These are phyloP conservation scores for Pogonus chalceus DNA, from an alignment of 1,140 invertebrate genomes.

Conservation along the genomic window DNA sequence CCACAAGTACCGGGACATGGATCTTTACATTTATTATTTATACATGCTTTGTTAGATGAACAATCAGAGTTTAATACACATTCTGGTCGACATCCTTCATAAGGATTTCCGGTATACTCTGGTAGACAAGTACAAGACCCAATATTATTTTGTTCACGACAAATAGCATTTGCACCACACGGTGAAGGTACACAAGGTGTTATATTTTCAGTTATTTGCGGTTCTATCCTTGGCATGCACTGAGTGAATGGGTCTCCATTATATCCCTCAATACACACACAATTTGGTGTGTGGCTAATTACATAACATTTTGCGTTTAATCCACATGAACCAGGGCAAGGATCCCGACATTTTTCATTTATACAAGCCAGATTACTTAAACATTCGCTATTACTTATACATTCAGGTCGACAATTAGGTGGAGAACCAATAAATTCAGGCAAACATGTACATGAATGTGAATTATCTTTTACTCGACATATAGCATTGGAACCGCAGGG, in stretches of 20 bases:
- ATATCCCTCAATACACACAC: constrained; percentile 39
- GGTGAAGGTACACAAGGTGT: constrained; percentile 57
- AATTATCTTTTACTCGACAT: constrained; percentile 38
- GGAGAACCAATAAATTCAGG: no score
- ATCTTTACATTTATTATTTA: constrained; percentile 49
- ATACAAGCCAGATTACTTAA: constrained; percentile 42
- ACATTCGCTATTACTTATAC: constrained; percentile 46
- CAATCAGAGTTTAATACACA: constrained; percentile 61
- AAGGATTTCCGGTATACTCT: no score
- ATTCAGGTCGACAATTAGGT: constrained; percentile 50
- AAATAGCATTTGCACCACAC: no score
- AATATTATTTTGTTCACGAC: constrained; percentile 51
- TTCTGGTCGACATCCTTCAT: no score
- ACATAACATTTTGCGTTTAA: constrained; percentile 45
- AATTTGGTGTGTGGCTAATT: constrained; percentile 44
- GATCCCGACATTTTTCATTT: constrained; percentile 43
- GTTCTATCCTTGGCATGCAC: constrained; percentile 31
- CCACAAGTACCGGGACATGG: no score
- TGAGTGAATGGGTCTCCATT: constrained; percentile 49
- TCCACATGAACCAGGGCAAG: constrained; percentile 49
- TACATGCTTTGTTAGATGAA: constrained; percentile 46
- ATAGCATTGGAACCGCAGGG: constrained; percentile 47
- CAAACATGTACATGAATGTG: constrained; percentile 42
- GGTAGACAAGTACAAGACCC: constrained; percentile 57
- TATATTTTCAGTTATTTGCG: constrained; percentile 28